Base-by-base conservation (phyloP, 2,888 invertebrate species). In the Nemurella pictetii region DNA sequence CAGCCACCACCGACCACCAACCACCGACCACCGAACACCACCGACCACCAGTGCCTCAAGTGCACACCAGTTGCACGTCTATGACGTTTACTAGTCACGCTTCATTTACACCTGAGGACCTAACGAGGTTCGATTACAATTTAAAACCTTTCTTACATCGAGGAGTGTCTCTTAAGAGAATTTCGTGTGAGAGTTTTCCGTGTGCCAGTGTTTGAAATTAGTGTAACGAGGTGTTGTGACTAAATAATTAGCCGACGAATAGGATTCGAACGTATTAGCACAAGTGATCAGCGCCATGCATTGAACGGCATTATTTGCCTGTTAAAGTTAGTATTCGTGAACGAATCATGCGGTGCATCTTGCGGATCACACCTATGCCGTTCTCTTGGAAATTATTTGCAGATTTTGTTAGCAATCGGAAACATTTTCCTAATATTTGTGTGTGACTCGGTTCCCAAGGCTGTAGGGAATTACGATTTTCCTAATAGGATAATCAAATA, bases 401-500 rank as follows among this genome's bases (percentile, higher is more conserved):
- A 55, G 5, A 55, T 7, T 55, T 55, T 20, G 55, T 55, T 55
- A 55, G 55, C 55, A 55, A 55, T 55, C 55, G 55, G 20, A 55
- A 55, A 55, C 55, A 27, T 78, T 78, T 75, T 78, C 78, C 78
- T 78, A 28, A 78, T 30, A 78, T 78, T 78, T 27, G 28, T 30
- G 78, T 78, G 78, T 78, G 55, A 55, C 15, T 75, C 77, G 4
- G 20, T 77, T 12, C 28, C 29, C 78, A 78, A 78, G 78, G 78
- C 29, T 78, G n/a, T n/a, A n/a, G n/a, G 29, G n/a, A 30, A 78
- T 78, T n/a, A 78, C 78, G n/a, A 30, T 78, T 27, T 78, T 78
- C 78, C 78, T 78, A 78, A 78, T 78, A 29, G 12, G 75, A 78
- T n/a, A 78, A 78, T 78, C 78, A 78, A 78, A 78, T 78, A 78